These are phyloP conservation scores for Apodemia mormo DNA, from an alignment of 2,888 invertebrate species.

Conservation along the genomic window DNA sequence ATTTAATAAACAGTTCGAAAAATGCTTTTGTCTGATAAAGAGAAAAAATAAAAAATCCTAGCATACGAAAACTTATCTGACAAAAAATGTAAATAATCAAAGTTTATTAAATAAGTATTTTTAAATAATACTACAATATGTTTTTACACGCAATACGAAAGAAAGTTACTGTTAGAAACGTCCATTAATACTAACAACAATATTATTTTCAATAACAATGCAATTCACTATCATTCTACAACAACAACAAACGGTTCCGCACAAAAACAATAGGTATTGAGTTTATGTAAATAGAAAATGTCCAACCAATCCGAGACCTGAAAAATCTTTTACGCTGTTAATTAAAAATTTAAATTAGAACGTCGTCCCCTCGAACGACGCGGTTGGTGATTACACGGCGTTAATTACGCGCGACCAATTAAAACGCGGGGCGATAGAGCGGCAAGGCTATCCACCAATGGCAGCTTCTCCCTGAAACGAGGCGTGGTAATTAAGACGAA, in stretches of 20 bases:
- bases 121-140: too few species aligned
- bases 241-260: neutral
- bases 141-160: neutral
- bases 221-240: neutral
- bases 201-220: neutral
- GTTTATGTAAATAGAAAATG: slow-evolving; percentile 55
- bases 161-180: neutral
- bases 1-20: too few species aligned
- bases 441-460: slow-evolving; percentile 59
- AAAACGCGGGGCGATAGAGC: slow-evolving; percentile 67
- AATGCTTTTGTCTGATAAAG: too few species aligned
- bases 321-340: slow-evolving; percentile 49
- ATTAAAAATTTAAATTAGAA: slow-evolving; percentile 80
- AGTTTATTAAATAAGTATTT: too few species aligned
- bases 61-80: too few species aligned
- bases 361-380: slow-evolving; percentile 65
- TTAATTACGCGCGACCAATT: slow-evolving; percentile 79
- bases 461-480: slow-evolving; percentile 65
- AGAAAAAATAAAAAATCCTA: too few species aligned
- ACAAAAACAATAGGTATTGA: slow-evolving; percentile 67
- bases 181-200: neutral
- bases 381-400: slow-evolving; percentile 74
- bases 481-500: slow-evolving; percentile 81
- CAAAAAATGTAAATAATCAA: too few species aligned
- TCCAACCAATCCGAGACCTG: slow-evolving; percentile 62